A percentile compares a stretch with the other conserved stretches of the same genome.
Evolutionary conservation across 2,113 vertebrate species (phyloP).

Genomic region (Labeo catla): DNA sequence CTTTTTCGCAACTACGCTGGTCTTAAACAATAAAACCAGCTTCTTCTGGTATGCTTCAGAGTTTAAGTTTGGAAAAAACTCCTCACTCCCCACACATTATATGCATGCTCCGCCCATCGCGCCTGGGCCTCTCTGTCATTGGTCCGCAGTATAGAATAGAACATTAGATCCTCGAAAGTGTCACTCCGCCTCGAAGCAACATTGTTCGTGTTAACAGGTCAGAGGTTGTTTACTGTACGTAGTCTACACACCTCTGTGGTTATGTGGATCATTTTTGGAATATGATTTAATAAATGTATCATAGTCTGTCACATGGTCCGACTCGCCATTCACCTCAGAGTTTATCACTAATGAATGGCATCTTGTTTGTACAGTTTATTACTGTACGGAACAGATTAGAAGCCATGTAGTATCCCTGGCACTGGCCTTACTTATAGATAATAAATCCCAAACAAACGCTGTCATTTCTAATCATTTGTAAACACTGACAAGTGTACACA

Average conservation of each 20-base stretch:
- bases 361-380: not conserved
- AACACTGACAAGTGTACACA: not conserved
- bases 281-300: not conserved
- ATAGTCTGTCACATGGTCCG: not conserved
- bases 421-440: not conserved
- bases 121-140: not conserved
- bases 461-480: not conserved
- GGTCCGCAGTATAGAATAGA: not conserved
- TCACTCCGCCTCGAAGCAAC: not conserved
- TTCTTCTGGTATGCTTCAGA: not conserved
- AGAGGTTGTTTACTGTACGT: not conserved
- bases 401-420: not conserved
- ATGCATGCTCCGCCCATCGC: constrained; percentile 14
- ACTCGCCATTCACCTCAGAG: not conserved
- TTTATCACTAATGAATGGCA: not conserved
- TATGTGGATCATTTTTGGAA: not conserved
- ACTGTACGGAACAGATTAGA: not conserved
- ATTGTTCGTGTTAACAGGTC: not conserved
- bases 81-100: not conserved
- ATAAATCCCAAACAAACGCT: not conserved
- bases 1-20: not conserved
- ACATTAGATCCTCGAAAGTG: not conserved
- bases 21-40: not conserved
- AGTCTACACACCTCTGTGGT: not conserved
- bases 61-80: not conserved